Evolutionary conservation across 2,113 vertebrate genomes (phyloP).

Genomic region (Origma solitaria): DNA sequence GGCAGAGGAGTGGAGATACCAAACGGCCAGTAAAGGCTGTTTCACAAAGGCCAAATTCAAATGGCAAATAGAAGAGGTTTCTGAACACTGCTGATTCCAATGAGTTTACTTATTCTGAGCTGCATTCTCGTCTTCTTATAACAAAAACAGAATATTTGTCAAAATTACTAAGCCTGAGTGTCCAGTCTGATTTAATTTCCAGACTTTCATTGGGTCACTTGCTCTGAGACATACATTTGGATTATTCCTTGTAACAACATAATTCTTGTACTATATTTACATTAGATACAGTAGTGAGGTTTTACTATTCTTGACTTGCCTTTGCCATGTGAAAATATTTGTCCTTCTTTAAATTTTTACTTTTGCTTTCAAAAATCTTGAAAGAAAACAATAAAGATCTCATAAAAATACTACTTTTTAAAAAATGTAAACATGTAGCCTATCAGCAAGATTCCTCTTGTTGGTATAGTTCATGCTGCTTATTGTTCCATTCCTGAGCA

Average conservation of each 20-base stretch:
- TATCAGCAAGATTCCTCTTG: not conserved
- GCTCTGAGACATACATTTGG: not conserved
- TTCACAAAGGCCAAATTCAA: not conserved
- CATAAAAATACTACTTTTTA: not conserved
- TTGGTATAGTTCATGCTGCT: not conserved
- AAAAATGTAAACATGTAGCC: not conserved
- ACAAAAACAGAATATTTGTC: not conserved
- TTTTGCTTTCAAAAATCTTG: not conserved
- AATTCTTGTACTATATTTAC: not conserved
- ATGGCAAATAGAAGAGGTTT: not conserved
- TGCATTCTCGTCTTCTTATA: not conserved
- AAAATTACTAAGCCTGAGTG: not conserved
- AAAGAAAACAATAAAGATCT: not conserved
- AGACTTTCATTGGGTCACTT: not conserved
- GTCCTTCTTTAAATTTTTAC: not conserved
- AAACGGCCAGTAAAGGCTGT: not conserved
- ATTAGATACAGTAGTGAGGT: not conserved
- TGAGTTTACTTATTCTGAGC: not conserved
- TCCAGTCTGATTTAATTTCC: not conserved
- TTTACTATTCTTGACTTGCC: not conserved
- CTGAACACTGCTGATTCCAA: not conserved
- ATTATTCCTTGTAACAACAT: not conserved
- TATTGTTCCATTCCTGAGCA: not conserved
- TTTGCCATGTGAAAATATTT: not conserved
- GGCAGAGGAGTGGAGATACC: not conserved